Percentiles rank a stretch among this genome's conserved stretches.
Conservation (phyloP, 2,113 vertebrate genomes). For the Capreolus pygargus region DNA sequence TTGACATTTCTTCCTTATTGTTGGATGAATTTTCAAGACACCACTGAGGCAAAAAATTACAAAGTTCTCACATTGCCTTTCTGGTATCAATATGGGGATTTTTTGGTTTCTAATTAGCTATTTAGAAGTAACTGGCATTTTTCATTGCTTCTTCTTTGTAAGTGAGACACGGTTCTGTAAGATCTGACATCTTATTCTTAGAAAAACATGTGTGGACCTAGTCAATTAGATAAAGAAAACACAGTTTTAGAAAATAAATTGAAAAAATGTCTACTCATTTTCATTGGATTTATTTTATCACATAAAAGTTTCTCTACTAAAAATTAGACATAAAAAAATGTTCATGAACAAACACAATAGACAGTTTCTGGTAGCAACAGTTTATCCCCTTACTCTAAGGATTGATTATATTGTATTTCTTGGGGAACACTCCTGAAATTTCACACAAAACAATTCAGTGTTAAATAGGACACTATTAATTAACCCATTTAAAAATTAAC, state of each 20-base stretch:
- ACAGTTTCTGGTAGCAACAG: not conserved
- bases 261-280: not conserved
- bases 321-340: not conserved
- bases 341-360: not conserved
- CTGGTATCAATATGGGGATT: not conserved
- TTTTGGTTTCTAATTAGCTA: not conserved
- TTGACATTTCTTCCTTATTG: constrained; percentile 41
- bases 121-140: not conserved
- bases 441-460: not conserved
- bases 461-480: not conserved
- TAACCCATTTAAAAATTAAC: not conserved
- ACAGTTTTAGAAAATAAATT: not conserved
- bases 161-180: not conserved
- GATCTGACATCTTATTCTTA: constrained; percentile 1
- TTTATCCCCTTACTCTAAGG: not conserved
- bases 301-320: not conserved
- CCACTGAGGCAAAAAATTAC: not conserved
- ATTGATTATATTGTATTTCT: not conserved
- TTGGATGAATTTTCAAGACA: constrained; percentile 40
- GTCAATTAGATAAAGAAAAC: not conserved
- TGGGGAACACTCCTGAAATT: not conserved
- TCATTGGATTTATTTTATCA: not conserved
- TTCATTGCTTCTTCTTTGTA: not conserved
- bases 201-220: not conserved
- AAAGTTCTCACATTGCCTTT: not conserved